Percentiles rank a stretch among this genome's conserved stretches.
Evolutionary conservation across 2,797 vertebrate genomes (phyloP).

Genomic region (Psittacula derbiana): DNA sequence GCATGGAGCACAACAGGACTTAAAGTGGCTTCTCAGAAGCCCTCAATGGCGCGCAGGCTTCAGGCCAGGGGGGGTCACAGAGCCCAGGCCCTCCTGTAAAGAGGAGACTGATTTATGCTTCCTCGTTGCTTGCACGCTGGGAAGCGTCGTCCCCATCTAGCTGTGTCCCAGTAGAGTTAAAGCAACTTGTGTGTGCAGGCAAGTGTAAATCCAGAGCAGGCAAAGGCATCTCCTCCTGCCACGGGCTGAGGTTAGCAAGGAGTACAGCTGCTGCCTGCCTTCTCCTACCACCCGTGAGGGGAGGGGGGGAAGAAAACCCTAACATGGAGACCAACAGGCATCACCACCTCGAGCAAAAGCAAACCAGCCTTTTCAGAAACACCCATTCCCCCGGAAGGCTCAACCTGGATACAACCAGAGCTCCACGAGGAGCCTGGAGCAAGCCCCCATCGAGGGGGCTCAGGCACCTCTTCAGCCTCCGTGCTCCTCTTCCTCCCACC

Average conservation of each 20-base stretch:
- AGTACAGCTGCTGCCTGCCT: conserved; percentile 27
- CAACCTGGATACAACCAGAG: neutral
- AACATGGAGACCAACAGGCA: conserved; percentile 30
- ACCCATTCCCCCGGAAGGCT: neutral
- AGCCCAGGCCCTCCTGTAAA: neutral
- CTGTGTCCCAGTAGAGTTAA: conserved; percentile 20
- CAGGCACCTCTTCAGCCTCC: neutral
- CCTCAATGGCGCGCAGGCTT: neutral
- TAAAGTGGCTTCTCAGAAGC: neutral
- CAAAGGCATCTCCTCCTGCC: conserved; percentile 51
- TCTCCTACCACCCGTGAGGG: neutral
- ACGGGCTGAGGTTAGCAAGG: neutral
- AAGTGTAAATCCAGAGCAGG: conserved; percentile 43
- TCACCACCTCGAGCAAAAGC: neutral
- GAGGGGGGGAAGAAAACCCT: neutral
- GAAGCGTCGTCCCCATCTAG: neutral
- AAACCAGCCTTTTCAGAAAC: conserved; percentile 24
- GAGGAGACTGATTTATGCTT: neutral
- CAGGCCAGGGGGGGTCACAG: neutral
- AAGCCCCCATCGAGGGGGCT: neutral
- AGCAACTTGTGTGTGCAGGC: neutral
- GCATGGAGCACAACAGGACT: conserved; percentile 24
- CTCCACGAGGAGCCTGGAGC: neutral
- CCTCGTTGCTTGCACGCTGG: neutral
- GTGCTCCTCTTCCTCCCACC: neutral